Evolutionary conservation across 2,888 invertebrate genomes (phyloP).

Genomic region (Cepaea hortensis): DNA sequence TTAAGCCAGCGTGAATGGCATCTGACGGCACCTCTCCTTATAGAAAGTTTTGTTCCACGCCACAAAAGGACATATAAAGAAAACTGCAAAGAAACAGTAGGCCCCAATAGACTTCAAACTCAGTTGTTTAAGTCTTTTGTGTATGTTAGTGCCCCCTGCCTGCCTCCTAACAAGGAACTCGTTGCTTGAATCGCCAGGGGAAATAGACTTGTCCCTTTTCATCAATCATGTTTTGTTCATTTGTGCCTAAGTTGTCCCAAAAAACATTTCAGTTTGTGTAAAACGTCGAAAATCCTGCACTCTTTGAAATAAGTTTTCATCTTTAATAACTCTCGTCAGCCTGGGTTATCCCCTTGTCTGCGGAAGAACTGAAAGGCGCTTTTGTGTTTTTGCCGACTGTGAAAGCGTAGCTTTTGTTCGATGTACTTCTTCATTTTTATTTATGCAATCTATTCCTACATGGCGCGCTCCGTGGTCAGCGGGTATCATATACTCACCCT

Average conservation of each 20-base stretch:
- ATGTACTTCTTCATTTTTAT: background rate
- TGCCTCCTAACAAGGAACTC: background rate
- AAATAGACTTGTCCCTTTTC: conserved; percentile 14
- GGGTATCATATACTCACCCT: too few relatives aligned
- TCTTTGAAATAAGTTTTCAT: conserved; percentile 25
- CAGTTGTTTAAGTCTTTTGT: background rate
- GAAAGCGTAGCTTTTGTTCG: background rate
- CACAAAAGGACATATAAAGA: background rate
- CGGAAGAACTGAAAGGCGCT: background rate
- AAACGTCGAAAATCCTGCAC: background rate
- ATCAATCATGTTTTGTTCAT: conserved; percentile 26
- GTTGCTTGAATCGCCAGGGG: background rate
- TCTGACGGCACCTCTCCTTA: background rate
- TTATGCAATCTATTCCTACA: background rate
- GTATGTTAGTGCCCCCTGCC: background rate
- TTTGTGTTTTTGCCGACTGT: background rate
- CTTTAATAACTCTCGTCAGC: background rate
- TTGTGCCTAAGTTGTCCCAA: conserved; percentile 10
- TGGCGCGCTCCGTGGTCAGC: too few relatives aligned
- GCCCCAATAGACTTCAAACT: background rate
- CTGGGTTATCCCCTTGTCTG: background rate
- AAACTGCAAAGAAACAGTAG: background rate
- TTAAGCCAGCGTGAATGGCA: background rate
- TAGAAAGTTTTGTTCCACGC: background rate
- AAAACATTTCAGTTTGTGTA: background rate